These are phyloP conservation scores for Elaphurus davidianus DNA, from an alignment of 2,113 vertebrate genomes.

Conservation along the genomic window DNA sequence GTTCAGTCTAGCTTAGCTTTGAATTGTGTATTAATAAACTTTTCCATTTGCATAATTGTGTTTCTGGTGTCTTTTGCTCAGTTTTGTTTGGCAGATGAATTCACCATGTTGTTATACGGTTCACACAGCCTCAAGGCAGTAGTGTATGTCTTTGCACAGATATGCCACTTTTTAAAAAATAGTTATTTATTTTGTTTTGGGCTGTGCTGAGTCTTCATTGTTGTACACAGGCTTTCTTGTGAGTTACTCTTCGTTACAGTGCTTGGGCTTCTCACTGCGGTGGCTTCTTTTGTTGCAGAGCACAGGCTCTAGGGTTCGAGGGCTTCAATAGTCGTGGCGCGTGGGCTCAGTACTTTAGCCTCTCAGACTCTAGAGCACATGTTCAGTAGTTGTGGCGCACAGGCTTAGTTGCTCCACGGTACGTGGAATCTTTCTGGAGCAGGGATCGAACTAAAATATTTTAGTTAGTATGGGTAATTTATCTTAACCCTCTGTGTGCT, in stretches of 20 bases:
- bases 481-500: neutral
- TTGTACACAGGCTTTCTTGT: neutral
- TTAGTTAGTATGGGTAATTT: neutral
- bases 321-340: neutral
- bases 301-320: neutral
- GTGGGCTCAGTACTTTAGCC: neutral
- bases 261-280: neutral
- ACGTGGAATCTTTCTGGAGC: neutral
- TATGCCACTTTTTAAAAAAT: neutral
- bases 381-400: neutral
- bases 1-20: neutral
- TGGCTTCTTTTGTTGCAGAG: neutral
- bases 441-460: neutral
- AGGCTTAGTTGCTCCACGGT: neutral
- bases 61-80: neutral
- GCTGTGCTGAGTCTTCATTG: neutral
- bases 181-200: neutral
- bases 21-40: neutral
- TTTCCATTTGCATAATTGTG: rapidly evolving
- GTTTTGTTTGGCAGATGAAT: neutral
- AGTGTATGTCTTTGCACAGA: neutral
- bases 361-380: neutral
- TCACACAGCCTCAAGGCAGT: neutral
- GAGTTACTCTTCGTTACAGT: neutral
- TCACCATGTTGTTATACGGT: rapidly evolving